Evolutionary conservation across 2,888 invertebrate species (phyloP), one percentile per base, ranked within the genome.

Genomic region (Platerodrilus igneus): DNA sequence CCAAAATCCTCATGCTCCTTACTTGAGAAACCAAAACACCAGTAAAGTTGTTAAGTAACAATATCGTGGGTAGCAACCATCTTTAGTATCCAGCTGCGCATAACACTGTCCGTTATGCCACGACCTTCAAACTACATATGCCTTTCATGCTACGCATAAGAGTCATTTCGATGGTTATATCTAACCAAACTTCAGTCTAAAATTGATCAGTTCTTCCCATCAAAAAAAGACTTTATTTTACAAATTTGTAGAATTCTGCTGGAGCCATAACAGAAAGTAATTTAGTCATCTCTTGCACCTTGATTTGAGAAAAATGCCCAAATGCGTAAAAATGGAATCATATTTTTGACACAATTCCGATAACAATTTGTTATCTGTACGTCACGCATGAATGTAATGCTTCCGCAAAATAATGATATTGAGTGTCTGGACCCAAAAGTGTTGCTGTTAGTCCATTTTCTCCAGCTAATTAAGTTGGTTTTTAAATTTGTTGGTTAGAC

Each of bases 161-260:
- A 17, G 30, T 30, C 30, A 18, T 30, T 30, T 30, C 30, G 17
- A 30, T 30, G 13, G 20, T 30, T 19, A 19, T 30, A 30, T 29
- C 19, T 11, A 17, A 30, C 19, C 17, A 29, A 4, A 29, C 5
- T 4, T 8, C 29, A 29, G 16, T 29, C 29, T 17, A 25, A n/a
- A n/a, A 20, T 5, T n/a, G 2, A 20, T 20, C n/a, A n/a, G n/a
- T n/a, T n/a, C n/a, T n/a, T n/a, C n/a, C n/a, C n/a, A n/a, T n/a
- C n/a, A n/a, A n/a, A n/a, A n/a, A n/a, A n/a, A n/a, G n/a, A n/a
- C n/a, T n/a, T n/a, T n/a, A n/a, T n/a, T n/a, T n/a, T n/a, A n/a
- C n/a, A n/a, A n/a, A n/a, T n/a, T n/a, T n/a, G n/a, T n/a, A n/a
- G n/a, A n/a, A n/a, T n/a, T n/a, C n/a, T n/a, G n/a, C n/a, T n/a